Conservation (phyloP, 2,888 invertebrate genomes). For the Drosophila melanosoma region DNA sequence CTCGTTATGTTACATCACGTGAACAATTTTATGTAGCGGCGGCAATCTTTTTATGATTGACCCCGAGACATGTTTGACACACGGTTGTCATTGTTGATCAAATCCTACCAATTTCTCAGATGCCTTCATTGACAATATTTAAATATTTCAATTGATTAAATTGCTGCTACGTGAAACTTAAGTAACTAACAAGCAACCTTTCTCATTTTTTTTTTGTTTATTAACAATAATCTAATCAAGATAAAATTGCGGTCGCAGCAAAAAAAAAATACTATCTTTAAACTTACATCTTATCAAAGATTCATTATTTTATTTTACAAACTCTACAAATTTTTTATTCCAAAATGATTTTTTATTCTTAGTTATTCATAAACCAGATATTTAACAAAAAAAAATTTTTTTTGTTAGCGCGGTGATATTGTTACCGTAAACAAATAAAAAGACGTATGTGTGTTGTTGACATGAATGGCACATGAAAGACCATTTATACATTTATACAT, state of each 20-base stretch:
- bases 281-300: neutral
- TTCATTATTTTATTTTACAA: neutral
- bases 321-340: neutral
- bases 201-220: neutral
- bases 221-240: neutral
- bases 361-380: neutral
- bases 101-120: conserved; percentile 19
- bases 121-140: conserved; percentile 17
- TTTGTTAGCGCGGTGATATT: neutral
- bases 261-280: neutral
- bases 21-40: conserved; percentile 35
- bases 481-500: neutral
- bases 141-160: conserved; percentile 53
- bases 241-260: neutral
- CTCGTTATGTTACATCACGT: conserved; percentile 47
- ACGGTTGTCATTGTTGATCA: conserved; percentile 50
- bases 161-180: conserved; percentile 19
- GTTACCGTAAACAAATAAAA: neutral
- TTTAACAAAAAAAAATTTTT: neutral
- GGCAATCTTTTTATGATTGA: conserved; percentile 38
- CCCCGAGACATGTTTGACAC: conserved; percentile 57
- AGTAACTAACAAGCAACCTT: conserved; percentile 55
- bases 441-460: neutral
- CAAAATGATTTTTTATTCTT: neutral
- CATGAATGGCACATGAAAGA: conserved; percentile 24